Evolutionary conservation across 2,113 vertebrate genomes (phyloP), one percentile per base, ranked within the genome.

Genomic region (Callocephalon fimbriatum): DNA sequence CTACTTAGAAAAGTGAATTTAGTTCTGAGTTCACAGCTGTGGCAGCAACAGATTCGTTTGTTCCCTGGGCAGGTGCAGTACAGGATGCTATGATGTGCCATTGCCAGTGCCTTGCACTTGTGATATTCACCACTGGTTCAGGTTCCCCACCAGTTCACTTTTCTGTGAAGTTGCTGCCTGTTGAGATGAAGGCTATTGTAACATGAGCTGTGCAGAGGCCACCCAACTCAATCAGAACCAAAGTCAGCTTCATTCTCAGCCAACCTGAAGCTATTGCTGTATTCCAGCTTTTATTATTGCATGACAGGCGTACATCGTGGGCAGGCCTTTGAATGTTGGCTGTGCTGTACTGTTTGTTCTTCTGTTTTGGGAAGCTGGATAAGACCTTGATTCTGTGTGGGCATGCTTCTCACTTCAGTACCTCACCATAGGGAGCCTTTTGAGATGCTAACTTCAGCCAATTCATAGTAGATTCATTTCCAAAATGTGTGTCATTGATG

Each of bases 261-360:
- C 65, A 93, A 42, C 65, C 48, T 84, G 65, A 50, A 87, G 80
- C 73, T 90, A 25, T 63, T 95, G 73, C 86, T 90, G 61, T 76
- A 17, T 82, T 94, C 51, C 61, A 89, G 61, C 77, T 96, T 87
- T 78, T 87, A 44, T 71, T 90, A 10, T 29, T 44, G 61, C 13
- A 10, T 85, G 95, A 62, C 73, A 73, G 62, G 50, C 63, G 20
- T 44, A 19, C 22, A 5, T 47, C 38, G 68, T 78, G 32, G 59
- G 37, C 88, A 91, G 51, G 59, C 56, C 54, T 96, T 77, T 84
- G 65, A 73, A 54, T 66, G 54, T 26, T 72, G 71, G 53, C 70
- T 68, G 27, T 58, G 54, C 70, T 51, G 11, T 79, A 38, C 48
- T 62, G 53, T 82, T 89, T 50, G 50, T 96, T 95, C 47, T 85